These are phyloP conservation scores for Drosophila baimaii DNA, from an alignment of 1,140 invertebrate genomes.

Conservation along the genomic window DNA sequence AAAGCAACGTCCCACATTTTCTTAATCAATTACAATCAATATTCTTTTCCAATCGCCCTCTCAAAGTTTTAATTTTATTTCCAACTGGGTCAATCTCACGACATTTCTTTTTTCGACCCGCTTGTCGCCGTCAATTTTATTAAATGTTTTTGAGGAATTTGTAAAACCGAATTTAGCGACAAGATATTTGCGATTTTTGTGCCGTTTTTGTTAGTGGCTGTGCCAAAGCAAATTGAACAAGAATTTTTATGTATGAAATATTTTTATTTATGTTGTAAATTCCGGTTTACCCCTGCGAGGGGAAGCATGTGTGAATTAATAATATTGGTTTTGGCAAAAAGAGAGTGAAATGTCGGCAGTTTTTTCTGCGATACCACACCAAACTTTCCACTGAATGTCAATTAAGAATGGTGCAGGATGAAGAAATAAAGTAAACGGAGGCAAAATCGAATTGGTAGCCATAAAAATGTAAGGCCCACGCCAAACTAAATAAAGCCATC, in stretches of 20 bases:
- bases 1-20: constrained; percentile 28
- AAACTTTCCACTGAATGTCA: constrained; percentile 36
- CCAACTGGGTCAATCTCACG: constrained; percentile 50
- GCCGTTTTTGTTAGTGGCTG: constrained; percentile 45
- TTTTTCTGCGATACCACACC: neutral
- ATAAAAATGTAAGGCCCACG: constrained; percentile 21
- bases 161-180: constrained; percentile 56
- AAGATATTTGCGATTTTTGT: constrained; percentile 49
- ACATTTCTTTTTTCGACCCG: constrained; percentile 29
- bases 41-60: constrained; percentile 51
- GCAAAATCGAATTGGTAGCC: constrained; percentile 27
- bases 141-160: constrained; percentile 72
- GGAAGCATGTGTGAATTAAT: constrained; percentile 59
- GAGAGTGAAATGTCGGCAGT: neutral
- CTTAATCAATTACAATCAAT: constrained; percentile 54
- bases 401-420: constrained; percentile 22
- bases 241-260: constrained; percentile 56
- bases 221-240: constrained; percentile 62
- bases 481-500: constrained; percentile 63
- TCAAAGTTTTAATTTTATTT: constrained; percentile 43
- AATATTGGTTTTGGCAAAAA: constrained; percentile 55
- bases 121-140: constrained; percentile 72
- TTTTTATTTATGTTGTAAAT: constrained; percentile 53
- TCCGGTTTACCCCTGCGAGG: constrained; percentile 4
- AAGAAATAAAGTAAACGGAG: constrained; percentile 14